Conservation (phyloP, 2,797 vertebrate species). For the Pteronotus mesoamericanus region DNA sequence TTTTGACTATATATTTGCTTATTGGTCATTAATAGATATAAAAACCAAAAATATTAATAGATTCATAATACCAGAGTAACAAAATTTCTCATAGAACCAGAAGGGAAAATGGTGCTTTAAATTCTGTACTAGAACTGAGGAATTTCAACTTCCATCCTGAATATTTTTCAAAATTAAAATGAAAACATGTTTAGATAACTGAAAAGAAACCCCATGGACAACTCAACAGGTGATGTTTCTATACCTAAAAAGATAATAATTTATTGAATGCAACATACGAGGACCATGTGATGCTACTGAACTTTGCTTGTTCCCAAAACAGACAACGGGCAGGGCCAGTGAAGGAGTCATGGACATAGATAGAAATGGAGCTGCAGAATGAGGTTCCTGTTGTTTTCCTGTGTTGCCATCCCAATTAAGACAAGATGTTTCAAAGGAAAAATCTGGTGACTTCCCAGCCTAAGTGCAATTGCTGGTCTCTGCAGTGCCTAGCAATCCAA, state of each 20-base stretch:
- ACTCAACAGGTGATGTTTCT: background rate
- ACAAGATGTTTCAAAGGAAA: background rate
- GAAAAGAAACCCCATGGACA: background rate
- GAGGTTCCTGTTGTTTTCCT: background rate
- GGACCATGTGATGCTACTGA: background rate
- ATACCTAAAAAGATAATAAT: background rate
- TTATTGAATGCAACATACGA: background rate
- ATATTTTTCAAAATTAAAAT: slow-evolving; percentile 13
- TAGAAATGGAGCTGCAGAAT: background rate
- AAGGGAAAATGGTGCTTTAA: background rate
- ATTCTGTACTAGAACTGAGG: background rate
- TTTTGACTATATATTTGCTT: background rate
- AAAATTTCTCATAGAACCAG: background rate
- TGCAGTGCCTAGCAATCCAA: background rate
- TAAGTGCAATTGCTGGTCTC: background rate
- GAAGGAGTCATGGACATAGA: background rate
- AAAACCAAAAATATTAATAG: background rate
- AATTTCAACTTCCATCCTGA: background rate
- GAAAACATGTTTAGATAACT: background rate
- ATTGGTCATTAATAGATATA: background rate
- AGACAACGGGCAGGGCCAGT: background rate
- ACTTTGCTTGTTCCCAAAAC: background rate
- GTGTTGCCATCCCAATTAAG: background rate
- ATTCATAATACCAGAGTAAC: background rate
- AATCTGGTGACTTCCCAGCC: background rate